These are phyloP conservation scores for Heliconius sara DNA, from an alignment of 2,888 invertebrate genomes.

Conservation along the genomic window DNA sequence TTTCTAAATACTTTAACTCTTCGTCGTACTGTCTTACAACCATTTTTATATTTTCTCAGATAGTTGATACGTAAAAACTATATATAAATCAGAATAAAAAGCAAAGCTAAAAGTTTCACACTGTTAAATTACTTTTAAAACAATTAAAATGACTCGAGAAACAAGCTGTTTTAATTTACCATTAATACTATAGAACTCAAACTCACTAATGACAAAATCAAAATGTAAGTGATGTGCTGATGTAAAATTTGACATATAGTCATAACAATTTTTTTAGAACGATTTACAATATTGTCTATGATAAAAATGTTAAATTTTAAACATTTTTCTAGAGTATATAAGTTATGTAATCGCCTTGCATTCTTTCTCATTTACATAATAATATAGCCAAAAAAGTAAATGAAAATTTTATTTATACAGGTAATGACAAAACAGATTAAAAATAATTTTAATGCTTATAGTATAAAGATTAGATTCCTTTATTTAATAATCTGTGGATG, in stretches of 20 bases:
- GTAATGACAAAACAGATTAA: too few species aligned
- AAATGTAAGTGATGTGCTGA: not conserved
- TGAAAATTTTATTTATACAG: too few species aligned
- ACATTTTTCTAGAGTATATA: not conserved
- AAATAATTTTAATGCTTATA: too few species aligned
- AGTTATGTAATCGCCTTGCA: too few species aligned
- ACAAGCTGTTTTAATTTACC: not conserved
- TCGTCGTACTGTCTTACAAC: slow-evolving; percentile 96
- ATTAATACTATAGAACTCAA: not conserved
- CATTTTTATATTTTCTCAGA: slow-evolving; percentile 80
- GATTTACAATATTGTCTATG: not conserved
- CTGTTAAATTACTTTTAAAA: not conserved
- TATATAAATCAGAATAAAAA: not conserved
- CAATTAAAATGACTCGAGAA: not conserved
- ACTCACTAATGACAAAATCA: not conserved
- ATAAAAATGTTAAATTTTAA: not conserved
- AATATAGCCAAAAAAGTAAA: too few species aligned
- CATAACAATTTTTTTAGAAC: not conserved
- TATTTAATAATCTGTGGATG: slow-evolving; percentile 30
- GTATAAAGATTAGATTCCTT: too few species aligned
- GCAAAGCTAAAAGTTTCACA: not conserved
- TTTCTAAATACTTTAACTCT: slow-evolving; percentile 96
- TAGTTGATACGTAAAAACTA: not conserved
- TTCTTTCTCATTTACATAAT: too few species aligned
- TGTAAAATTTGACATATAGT: not conserved